Evolutionary conservation across 92 coral and sea anemone genomes (phyloP), one percentile per base, ranked within the genome.

Genomic region (Umimayanthus chanpuru): DNA sequence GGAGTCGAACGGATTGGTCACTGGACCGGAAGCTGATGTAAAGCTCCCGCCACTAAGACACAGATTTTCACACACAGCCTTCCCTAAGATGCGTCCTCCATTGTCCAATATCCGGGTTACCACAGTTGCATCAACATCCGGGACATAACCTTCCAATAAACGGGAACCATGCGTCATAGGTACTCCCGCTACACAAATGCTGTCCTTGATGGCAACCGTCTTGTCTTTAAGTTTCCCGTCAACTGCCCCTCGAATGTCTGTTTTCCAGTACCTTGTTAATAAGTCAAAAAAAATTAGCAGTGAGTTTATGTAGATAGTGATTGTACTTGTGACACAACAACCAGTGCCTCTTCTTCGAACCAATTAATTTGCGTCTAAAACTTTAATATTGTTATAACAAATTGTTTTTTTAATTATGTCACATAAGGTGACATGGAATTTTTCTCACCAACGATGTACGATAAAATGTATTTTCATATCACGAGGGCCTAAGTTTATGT

Each of bases 111-210:
- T 77, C 70, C 92, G 89, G 90, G 89, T 56, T 40, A 90, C 92
- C 6, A 90, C 89, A 65, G 85, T 90, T 8, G 92, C 92, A 38
- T 90, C 92, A 65, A 90, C n/a, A 85, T 90, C 92, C 67, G 92
- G 92, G 77, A 90, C 67, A 71, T 75, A 90, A 18, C 92, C 92
- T 8, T 90, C 92, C 53, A 89, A 50, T 4, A 89, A 65, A 11
- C 67, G 81, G 18, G 91, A 82, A 10, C 91, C 91, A 12, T 81
- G 85, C 84, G 64, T 82, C 81, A 89, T 71, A 38, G 91, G 91
- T 7, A 89, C 79, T 32, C 91, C 91, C 38, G 91, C 89, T 10
- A 64, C 89, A 30, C 84, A 58, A 16, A 64, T 76, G 55, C 39
- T 73, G 47, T 89, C 91, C 65, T 89, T 89, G 9, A 89, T 40